Percentiles rank a stretch among this genome's conserved stretches.
These are phyloP conservation scores for Lumbricus terrestris DNA, from an alignment of 2,888 invertebrate species.

Conservation along the genomic window DNA sequence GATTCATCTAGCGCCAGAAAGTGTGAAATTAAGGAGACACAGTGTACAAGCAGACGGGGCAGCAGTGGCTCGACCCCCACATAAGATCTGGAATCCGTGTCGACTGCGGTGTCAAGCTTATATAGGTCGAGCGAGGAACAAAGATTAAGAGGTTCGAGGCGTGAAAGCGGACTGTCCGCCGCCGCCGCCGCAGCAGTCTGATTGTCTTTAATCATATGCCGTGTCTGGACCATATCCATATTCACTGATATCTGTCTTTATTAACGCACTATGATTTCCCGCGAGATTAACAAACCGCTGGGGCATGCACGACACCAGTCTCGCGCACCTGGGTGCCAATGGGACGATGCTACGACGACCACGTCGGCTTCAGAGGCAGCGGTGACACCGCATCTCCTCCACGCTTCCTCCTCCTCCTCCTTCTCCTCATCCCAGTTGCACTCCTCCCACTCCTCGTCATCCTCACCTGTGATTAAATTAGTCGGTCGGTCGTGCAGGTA, in stretches of 20 bases:
- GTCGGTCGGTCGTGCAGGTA: not conserved
- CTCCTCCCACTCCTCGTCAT: not conserved
- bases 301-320: not conserved
- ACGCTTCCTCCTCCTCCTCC: not conserved
- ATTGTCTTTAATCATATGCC: slow-evolving; percentile 9
- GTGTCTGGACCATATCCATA: slow-evolving; percentile 12
- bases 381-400: not conserved
- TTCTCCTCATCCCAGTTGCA: no score
- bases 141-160: not conserved
- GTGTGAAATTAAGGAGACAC: not conserved
- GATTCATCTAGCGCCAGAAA: not conserved
- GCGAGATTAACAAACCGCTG: slow-evolving; percentile 13
- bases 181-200: no score
- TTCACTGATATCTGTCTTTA: slow-evolving; percentile 11
- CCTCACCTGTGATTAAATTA: slow-evolving; percentile 16
- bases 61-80: not conserved
- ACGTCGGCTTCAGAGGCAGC: not conserved
- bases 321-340: slow-evolving; percentile 11
- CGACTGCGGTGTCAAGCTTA: not conserved
- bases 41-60: not conserved
- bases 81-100: not conserved
- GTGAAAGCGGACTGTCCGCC: not conserved
- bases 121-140: not conserved
- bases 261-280: slow-evolving; percentile 11
- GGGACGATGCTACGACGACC: not conserved